Conservation (phyloP, 2,797 vertebrate genomes). For the Champsocephalus gunnari region DNA sequence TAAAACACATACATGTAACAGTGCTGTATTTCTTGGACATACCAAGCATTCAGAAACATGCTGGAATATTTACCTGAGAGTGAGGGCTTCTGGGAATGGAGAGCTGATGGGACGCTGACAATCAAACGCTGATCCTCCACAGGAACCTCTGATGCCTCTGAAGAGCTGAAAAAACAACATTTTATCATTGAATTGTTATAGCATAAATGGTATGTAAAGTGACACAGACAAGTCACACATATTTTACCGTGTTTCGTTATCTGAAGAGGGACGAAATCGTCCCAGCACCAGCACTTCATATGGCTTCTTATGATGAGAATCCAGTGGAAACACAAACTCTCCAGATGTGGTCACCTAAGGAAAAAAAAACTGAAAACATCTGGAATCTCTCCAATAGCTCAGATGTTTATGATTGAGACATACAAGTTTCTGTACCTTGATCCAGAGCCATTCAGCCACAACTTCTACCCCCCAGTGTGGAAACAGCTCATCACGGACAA, state of each 20-base stretch:
- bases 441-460: slow-evolving; percentile 94
- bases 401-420: not conserved
- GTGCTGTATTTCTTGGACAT: not conserved
- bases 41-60: not conserved
- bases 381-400: not conserved
- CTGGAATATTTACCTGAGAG: slow-evolving; percentile 86
- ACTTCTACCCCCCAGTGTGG: slow-evolving; percentile 91
- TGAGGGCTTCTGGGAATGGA: slow-evolving; percentile 97
- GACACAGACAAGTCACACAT: not conserved
- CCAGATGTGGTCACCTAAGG: slow-evolving; percentile 91
- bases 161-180: slow-evolving; percentile 71
- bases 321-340: slow-evolving; percentile 93
- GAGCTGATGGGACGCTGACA: slow-evolving; percentile 91
- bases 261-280: slow-evolving; percentile 67
- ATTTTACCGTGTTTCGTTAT: slow-evolving; percentile 56
- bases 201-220: not conserved
- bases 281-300: slow-evolving; percentile 94
- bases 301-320: slow-evolving; percentile 96
- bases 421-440: slow-evolving; percentile 83
- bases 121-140: slow-evolving; percentile 89
- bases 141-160: slow-evolving; percentile 60
- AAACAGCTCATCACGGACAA: slow-evolving; percentile 92
- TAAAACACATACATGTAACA: not conserved
- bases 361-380: not conserved
- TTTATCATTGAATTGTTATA: not conserved